A percentile compares a stretch with the other conserved stretches of the same genome.
Evolutionary conservation across 2,888 invertebrate genomes (phyloP).

Genomic region (Panopea generosa): DNA sequence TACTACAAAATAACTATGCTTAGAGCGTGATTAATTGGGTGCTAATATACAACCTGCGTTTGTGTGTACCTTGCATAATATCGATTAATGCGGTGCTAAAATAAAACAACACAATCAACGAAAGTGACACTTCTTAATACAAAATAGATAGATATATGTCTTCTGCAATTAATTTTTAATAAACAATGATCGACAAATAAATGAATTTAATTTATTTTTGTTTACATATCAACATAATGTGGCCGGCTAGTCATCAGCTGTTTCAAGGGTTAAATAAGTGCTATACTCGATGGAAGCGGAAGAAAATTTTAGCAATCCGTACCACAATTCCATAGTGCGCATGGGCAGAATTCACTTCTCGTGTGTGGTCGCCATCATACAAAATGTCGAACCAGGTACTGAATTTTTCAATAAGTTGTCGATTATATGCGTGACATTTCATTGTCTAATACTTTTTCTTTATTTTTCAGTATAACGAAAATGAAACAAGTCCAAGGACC

Average conservation of each 20-base stretch:
- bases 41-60: no score
- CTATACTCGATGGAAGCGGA: conserved; percentile 8
- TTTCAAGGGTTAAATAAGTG: conserved; percentile 4
- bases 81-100: no score
- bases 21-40: no score
- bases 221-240: no score
- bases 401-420: conserved; percentile 54
- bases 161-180: no score
- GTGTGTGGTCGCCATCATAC: conserved; percentile 78
- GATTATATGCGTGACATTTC: conserved; percentile 32
- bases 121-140: no score
- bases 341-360: conserved; percentile 73
- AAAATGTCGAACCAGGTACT: conserved; percentile 77
- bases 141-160: no score
- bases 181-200: no score
- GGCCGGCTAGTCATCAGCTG: conserved; percentile 1
- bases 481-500: conserved; percentile 77
- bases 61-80: no score
- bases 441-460: conserved; percentile 43
- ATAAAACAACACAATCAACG: no score
- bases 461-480: conserved; percentile 76
- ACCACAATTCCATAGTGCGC: conserved; percentile 47
- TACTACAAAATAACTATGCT: no score
- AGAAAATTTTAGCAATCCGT: conserved; percentile 23
- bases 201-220: no score